phyloP scores from a whole-genome alignment of 2,888 invertebrate species.

The Drosophila nr. medialis region DNA sequence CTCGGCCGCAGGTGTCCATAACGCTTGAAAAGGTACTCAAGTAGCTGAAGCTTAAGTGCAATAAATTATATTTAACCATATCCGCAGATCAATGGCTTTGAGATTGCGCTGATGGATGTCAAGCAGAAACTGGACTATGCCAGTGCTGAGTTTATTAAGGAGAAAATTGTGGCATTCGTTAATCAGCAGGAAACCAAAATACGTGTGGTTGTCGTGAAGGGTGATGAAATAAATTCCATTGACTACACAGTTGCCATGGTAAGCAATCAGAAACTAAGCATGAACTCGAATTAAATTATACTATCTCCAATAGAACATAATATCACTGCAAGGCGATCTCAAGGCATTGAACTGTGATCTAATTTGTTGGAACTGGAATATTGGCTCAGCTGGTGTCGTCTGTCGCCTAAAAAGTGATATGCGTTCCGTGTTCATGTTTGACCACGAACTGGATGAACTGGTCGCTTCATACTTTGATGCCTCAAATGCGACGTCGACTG shows the following conservation, averaged over 20 bases:
- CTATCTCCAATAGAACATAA: constrained; percentile 85
- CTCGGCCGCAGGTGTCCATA: constrained; percentile 90
- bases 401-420: constrained; percentile 76
- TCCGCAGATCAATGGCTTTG: constrained; percentile 82
- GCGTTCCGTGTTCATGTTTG: constrained; percentile 75
- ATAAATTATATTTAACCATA: background rate
- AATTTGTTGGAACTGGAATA: constrained; percentile 86
- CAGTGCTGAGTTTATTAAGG: constrained; percentile 90
- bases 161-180: constrained; percentile 90
- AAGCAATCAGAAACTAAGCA: constrained; percentile 45
- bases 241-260: constrained; percentile 88
- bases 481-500: constrained; percentile 70
- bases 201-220: constrained; percentile 90
- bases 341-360: constrained; percentile 85
- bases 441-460: constrained; percentile 71
- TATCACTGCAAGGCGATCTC: constrained; percentile 86
- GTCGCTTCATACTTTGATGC: constrained; percentile 84
- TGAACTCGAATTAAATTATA: background rate
- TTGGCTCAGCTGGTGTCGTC: constrained; percentile 81
- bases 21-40: constrained; percentile 76
- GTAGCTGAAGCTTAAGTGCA: constrained; percentile 27
- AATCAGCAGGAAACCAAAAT: constrained; percentile 87
- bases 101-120: constrained; percentile 88
- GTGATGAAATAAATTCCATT: constrained; percentile 86
- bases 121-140: constrained; percentile 91